Evolutionary conservation across 1,140 invertebrate genomes (phyloP).

Genomic region (Lordiphosa collinella): DNA sequence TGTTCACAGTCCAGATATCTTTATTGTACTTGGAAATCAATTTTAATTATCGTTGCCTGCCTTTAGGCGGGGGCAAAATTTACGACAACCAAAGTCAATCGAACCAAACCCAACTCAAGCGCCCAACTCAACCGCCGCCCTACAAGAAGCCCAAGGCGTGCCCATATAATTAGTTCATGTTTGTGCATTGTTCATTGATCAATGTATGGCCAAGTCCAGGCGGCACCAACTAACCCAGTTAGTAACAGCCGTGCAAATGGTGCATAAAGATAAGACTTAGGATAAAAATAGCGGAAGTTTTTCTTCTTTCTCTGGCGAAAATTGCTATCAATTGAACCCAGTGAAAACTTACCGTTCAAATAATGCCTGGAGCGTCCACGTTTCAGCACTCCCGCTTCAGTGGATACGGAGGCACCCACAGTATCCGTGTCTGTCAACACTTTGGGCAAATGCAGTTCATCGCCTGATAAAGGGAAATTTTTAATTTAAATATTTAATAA

Average conservation of each 20-base stretch:
- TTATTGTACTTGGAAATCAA: constrained; percentile 47
- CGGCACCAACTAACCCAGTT: constrained; percentile 32
- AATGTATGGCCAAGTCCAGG: constrained; percentile 38
- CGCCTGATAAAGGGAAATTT: constrained; percentile 32
- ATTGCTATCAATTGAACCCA: constrained; percentile 41
- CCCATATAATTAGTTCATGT: constrained; percentile 62
- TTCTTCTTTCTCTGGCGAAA: constrained; percentile 28
- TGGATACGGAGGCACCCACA: constrained; percentile 54
- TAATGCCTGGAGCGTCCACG: constrained; percentile 74
- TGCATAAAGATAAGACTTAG: constrained; percentile 47
- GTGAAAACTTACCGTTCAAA: constrained; percentile 66
- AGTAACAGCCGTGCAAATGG: no score
- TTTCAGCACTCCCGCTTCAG: constrained; percentile 59
- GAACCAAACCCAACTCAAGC: background rate
- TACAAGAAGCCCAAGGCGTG: constrained; percentile 57
- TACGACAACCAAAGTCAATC: constrained; percentile 8
- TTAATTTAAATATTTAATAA: constrained; percentile 15
- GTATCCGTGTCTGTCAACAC: constrained; percentile 71
- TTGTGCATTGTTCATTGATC: constrained; percentile 48
- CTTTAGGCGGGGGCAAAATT: constrained; percentile 49
- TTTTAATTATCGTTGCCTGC: constrained; percentile 55
- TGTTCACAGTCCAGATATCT: constrained; percentile 6
- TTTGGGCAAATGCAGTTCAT: constrained; percentile 77
- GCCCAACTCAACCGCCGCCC: background rate
- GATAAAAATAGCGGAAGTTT: constrained; percentile 25